Base-by-base conservation (phyloP, 2,797 vertebrate species). In the Cirrhinus mrigala region DNA sequence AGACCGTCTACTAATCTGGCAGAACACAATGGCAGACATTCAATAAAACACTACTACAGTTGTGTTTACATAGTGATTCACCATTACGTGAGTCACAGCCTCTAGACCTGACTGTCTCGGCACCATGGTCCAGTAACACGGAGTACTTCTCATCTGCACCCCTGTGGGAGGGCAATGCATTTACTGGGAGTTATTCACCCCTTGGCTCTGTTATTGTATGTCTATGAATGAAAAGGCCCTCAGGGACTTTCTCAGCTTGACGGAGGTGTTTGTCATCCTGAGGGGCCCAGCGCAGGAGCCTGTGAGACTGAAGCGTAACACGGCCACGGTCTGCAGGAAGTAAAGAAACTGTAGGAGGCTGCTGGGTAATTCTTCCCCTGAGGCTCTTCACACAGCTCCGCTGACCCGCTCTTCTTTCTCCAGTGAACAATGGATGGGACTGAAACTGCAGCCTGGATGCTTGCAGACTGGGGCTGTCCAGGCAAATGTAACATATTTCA, bases 231-330 rank as follows among this genome's bases (percentile, higher is more conserved):
- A 90, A 89, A 84, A 80, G 24, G 44, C 75, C 81, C 86, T 85
- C 48, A 1, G 86, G 73, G 77, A 76, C 62, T 54, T 88, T 89
- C 62, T 73, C 85, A 81, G 62, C 75, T 83, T 84, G 66, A 86
- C 78, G 37, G 73, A 89, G 85, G 88, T 87, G 86, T 87, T 89
- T 85, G 87, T 88, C 84, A 89, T 88, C 75, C 82, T 89, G 78
- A 89, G 85, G 75, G 79, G 58, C 78, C 81, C 69, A 71, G 68
- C 22, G 73, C 70, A 83, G 86, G 68, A 85, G 85, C 56, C 68
- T 79, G 82, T 44, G 87, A 89, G 81, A 79, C 70, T 78, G 58
- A 64, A 87, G 76, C 82, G 6, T 87, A 79, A 46, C 84, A 58
- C 69, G n/a, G 70, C 79, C 62, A 81, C 6, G 40, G 87, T 86